Base-by-base conservation (phyloP, 2,888 invertebrate genomes). In the Quadroppia sp. region DNA sequence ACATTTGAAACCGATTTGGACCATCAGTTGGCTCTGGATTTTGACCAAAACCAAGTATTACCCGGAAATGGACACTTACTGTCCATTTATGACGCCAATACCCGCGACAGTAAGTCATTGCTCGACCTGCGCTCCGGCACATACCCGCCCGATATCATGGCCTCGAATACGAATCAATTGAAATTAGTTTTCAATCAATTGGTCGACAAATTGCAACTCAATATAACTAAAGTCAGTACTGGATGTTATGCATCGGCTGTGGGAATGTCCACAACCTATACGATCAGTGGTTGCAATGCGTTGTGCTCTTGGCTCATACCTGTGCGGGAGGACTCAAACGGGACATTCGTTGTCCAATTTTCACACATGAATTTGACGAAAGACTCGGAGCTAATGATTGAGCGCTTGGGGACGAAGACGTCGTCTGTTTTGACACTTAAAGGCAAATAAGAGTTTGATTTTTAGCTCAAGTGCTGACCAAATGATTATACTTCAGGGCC, bases 251-350 rank as follows among this genome's bases (percentile, higher is more conserved):
- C 69, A 1, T 13, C 69, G 1, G 42, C 13, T 28, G 7, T 23
- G 1, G 69, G 45, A 4, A 45, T 15, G n/a, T 25, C 45, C 2
- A n/a, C 42, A 1, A 1, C 69, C 3, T 69, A 20, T 28, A 17
- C 3, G 15, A 20, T 69, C 28, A 42, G 13, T 6, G 45, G 28
- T 6, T 69, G 69, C 20, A 20, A 42, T 23, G 25, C 20, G 1
- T 2, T 69, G 28, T 69, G 69, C 25, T 69, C 69, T 23, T 69
- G 69, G 69, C 69, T 69, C 7, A 45, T 69, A 36, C 69, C 69
- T 23, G 20, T 15, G 11, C n/a, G 42, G 20, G 69, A 6, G 17
- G 25, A 42, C 17, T 25, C 13, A 2, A 45, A 4, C 28, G 69
- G 69, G 1, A 45, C 69, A 20, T 69, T 45, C 40, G 17, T 69